phyloP scores from a whole-genome alignment of 2,888 invertebrate species.

The Orthonevra nobilis region DNA sequence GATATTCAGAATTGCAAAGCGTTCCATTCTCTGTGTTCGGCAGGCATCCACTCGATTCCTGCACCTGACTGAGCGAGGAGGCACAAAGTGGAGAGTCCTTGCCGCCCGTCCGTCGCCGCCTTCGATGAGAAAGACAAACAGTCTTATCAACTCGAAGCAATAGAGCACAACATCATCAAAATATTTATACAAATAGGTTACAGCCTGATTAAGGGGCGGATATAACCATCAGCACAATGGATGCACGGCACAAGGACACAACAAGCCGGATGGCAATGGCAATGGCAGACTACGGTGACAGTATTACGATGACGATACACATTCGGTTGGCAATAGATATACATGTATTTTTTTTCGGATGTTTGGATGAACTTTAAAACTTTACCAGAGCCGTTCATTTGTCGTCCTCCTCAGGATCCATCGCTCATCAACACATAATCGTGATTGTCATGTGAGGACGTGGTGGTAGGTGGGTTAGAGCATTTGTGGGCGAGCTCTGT shows the following conservation, averaged over 20 bases:
- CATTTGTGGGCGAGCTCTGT: too few relatives aligned
- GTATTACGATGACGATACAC: conserved; percentile 7
- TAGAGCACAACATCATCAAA: conserved; percentile 71
- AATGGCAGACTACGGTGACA: too few relatives aligned
- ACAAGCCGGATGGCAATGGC: conserved; percentile 30
- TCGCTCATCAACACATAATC: conserved; percentile 27
- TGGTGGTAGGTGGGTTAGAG: too few relatives aligned
- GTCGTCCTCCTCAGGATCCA: background rate
- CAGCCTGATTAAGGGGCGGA: conserved; percentile 70
- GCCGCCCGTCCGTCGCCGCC: conserved; percentile 8
- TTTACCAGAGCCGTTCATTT: background rate
- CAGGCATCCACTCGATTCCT: background rate
- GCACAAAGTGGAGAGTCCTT: background rate
- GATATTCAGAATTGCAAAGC: conserved; percentile 65
- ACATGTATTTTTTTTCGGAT: too few relatives aligned
- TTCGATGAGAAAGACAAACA: conserved; percentile 65
- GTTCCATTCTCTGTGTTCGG: conserved; percentile 26
- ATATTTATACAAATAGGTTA: conserved; percentile 71
- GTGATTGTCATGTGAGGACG: conserved; percentile 1
- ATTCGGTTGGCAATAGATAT: background rate
- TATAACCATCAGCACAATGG: conserved; percentile 65
- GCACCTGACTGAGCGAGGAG: conserved; percentile 31
- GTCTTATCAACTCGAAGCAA: conserved; percentile 70
- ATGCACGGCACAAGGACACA: conserved; percentile 22
- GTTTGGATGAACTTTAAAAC: conserved; percentile 49